These are phyloP conservation scores for Mobula birostris DNA, from an alignment of 2,113 vertebrate genomes.

Conservation along the genomic window DNA sequence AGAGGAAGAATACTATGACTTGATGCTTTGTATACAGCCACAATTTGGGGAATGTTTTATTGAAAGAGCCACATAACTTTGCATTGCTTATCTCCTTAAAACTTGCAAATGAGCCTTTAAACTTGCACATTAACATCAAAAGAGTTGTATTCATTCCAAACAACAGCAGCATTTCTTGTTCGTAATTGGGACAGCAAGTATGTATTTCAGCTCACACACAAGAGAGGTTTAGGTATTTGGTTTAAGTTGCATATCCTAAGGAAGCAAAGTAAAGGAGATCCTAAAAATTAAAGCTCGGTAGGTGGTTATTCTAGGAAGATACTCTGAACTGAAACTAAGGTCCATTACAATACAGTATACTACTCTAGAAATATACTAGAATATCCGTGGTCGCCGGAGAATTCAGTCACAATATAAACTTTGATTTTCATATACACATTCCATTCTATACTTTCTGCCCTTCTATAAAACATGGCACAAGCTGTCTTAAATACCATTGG, in stretches of 20 bases:
- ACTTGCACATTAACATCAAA: slow-evolving; percentile 40
- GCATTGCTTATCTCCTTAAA: slow-evolving; percentile 44
- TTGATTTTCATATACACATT: not conserved
- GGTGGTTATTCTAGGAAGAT: not conserved
- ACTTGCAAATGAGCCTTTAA: slow-evolving; percentile 40
- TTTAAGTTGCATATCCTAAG: not conserved
- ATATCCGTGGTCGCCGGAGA: not conserved
- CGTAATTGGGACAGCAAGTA: not conserved
- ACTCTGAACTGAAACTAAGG: not conserved
- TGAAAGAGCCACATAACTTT: slow-evolving; percentile 44
- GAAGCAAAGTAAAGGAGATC: not conserved
- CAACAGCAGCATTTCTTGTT: not conserved
- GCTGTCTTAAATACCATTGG: not conserved
- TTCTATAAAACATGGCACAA: not conserved
- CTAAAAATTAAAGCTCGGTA: not conserved
- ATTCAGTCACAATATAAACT: not conserved
- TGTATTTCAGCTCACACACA: not conserved
- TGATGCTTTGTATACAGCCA: slow-evolving; percentile 37
- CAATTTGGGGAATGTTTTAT: slow-evolving; percentile 40
- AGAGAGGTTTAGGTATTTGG: not conserved
- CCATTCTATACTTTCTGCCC: not conserved
- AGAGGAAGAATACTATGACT: not conserved
- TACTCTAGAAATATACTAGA: not conserved
- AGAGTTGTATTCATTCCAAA: not conserved
- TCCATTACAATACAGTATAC: not conserved